phyloP scores from a whole-genome alignment of 2,888 invertebrate species.

The Tetheella fluctuosa region DNA sequence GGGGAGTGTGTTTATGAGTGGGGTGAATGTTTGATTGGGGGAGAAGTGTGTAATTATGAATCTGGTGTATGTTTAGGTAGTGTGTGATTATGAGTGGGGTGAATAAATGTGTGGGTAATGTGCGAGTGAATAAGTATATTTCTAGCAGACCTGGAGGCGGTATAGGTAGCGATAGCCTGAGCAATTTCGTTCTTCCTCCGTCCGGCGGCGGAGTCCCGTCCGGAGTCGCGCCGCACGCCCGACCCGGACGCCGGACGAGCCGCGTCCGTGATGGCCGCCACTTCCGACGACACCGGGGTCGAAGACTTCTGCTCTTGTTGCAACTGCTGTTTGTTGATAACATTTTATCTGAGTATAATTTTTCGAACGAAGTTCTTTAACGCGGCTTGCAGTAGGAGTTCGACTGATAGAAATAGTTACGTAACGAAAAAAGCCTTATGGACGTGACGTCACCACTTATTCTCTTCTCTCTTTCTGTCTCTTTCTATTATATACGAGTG shows the following conservation, averaged over 20 bases:
- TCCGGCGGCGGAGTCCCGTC: constrained; percentile 68
- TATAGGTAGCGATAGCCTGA: constrained; percentile 96
- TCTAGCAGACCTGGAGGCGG: constrained; percentile 86
- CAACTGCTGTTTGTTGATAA: neutral
- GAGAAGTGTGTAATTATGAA: neutral
- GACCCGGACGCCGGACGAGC: constrained; percentile 36
- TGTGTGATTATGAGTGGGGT: neutral
- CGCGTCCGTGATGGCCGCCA: constrained; percentile 68
- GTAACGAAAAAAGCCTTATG: too few relatives aligned
- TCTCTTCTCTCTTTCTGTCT: too few relatives aligned
- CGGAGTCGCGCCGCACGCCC: constrained; percentile 62
- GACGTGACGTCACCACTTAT: too few relatives aligned
- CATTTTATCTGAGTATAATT: too few relatives aligned
- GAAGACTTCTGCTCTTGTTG: constrained; percentile 69
- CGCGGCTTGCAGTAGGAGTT: too few relatives aligned
- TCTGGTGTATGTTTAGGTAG: neutral
- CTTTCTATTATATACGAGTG: too few relatives aligned
- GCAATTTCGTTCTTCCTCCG: constrained; percentile 94
- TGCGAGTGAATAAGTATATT: neutral
- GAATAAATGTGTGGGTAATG: neutral
- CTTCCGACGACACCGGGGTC: constrained; percentile 74
- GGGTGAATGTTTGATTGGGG: neutral
- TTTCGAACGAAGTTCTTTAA: too few relatives aligned
- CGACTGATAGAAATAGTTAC: too few relatives aligned
- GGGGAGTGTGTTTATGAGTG: neutral